Evolutionary conservation across 1,140 invertebrate genomes (phyloP), one percentile per base, ranked within the genome.

Genomic region (Nomia melanderi): DNA sequence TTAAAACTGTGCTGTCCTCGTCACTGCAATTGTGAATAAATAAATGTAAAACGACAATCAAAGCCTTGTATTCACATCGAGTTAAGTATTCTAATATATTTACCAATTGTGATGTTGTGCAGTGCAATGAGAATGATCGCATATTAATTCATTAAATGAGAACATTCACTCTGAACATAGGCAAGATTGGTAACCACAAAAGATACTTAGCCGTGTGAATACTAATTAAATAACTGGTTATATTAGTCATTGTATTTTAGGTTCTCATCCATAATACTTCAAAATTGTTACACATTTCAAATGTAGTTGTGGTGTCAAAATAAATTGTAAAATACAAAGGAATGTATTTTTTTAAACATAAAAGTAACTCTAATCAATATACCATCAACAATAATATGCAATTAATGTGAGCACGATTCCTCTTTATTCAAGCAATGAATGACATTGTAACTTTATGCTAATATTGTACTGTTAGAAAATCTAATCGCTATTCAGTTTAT

Each of bases 231-330:
- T 67, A 3, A 50, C 12, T 67, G 17, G 4, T 47, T 44, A 41
- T 59, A 67, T 76, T 59, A 66, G 53, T 75, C 25, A 50, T 23
- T 50, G 53, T 17, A 17, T 69, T 67, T 67, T 67, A 59, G n/a
- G 33, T 65, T 47, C 41, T 76, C 71, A 62, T 79, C 56, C 64
- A 44, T 62, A 64, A 80, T 84, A 83, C 72, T 65, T 84, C 69
- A 84, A 80, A 80, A 84, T 83, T 84, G 81, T 83, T 84, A 84
- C 72, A 80, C 78, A 83, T 57, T 83, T 83, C 56, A 66, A 67
- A 73, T 56, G 17, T 83, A 56, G 53, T 69, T 77, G 63, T 83
- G 78, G 57, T 80, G 81, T 75, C 82, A 84, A 77, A 84, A 82
- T 56, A 44, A 77, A 25, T 65, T 81, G 63, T 44, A 77, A 84